Percentiles rank a stretch among this genome's conserved stretches.
Evolutionary conservation across 2,888 invertebrate genomes (phyloP).

Genomic region (Steinernema scapterisci): DNA sequence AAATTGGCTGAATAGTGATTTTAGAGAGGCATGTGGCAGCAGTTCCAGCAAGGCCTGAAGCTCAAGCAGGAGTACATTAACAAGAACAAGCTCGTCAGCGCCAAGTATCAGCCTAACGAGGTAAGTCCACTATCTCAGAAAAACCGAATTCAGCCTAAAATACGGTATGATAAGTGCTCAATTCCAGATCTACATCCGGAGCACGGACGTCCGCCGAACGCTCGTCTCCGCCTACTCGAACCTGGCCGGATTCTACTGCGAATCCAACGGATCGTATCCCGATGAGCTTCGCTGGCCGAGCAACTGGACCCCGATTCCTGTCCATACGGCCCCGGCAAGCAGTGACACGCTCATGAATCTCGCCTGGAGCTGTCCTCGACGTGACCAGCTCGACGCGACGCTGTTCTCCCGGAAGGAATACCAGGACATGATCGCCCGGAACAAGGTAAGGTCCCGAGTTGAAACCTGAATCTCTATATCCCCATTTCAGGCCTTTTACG

Average conservation of each 20-base stretch:
- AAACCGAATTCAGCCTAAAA: neutral
- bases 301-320: conserved; percentile 29
- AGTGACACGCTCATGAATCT: neutral
- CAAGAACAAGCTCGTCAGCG: neutral
- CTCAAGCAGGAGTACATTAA: conserved; percentile 33
- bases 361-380: conserved; percentile 9
- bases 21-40: conserved; percentile 35
- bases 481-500: conserved; percentile 2
- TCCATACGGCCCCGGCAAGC: neutral
- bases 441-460: neutral
- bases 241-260: conserved; percentile 34
- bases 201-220: conserved; percentile 32
- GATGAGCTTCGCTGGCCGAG: conserved; percentile 24
- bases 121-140: neutral
- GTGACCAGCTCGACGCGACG: conserved; percentile 3
- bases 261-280: conserved; percentile 30
- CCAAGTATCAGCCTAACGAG: conserved; percentile 27
- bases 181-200: conserved; percentile 26
- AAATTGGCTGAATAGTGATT: neutral
- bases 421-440: neutral
- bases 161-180: neutral
- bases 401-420: conserved; percentile 13
- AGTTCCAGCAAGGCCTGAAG: conserved; percentile 31
- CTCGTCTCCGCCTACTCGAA: conserved; percentile 33
- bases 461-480: no score